Percentiles rank a stretch among this genome's conserved stretches.
Conservation (phyloP, 2,113 vertebrate species). For the Calyptommatus sinebrachiatus region DNA sequence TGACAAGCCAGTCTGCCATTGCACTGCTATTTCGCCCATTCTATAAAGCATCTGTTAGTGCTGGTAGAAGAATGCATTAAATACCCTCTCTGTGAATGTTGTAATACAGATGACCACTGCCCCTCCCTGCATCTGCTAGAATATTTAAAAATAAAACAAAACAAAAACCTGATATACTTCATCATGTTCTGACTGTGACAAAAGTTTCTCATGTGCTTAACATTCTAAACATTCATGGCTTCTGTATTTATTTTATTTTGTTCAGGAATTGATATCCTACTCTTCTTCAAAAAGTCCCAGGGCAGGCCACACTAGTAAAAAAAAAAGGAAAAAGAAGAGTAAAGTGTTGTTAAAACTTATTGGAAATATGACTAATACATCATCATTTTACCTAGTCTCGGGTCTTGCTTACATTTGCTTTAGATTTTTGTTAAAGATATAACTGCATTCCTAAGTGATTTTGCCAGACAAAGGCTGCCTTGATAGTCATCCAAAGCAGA, state of each 20-base stretch:
- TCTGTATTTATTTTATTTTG: not conserved
- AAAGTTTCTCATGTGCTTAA: not conserved
- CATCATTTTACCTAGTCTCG: too few species aligned
- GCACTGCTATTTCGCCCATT: not conserved
- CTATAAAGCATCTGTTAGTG: not conserved
- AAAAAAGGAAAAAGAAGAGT: too few species aligned
- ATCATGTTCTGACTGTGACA: not conserved
- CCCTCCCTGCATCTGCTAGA: not conserved
- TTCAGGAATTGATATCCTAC: too few species aligned
- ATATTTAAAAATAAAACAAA: not conserved
- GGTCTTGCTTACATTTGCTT: too few species aligned
- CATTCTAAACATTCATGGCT: not conserved
- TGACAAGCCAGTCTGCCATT: not conserved
- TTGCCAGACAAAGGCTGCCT: too few species aligned
- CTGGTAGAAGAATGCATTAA: not conserved
- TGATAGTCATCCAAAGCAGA: too few species aligned
- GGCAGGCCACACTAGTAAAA: too few species aligned
- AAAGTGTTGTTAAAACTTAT: too few species aligned
- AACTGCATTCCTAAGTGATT: too few species aligned
- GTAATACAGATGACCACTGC: not conserved
- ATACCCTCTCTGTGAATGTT: not conserved
- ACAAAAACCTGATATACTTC: not conserved
- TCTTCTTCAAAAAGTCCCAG: too few species aligned
- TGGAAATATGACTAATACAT: too few species aligned
- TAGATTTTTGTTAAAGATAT: too few species aligned